Evolutionary conservation across 2,113 vertebrate genomes (phyloP).

Genomic region (Spizaetus ornatus): DNA sequence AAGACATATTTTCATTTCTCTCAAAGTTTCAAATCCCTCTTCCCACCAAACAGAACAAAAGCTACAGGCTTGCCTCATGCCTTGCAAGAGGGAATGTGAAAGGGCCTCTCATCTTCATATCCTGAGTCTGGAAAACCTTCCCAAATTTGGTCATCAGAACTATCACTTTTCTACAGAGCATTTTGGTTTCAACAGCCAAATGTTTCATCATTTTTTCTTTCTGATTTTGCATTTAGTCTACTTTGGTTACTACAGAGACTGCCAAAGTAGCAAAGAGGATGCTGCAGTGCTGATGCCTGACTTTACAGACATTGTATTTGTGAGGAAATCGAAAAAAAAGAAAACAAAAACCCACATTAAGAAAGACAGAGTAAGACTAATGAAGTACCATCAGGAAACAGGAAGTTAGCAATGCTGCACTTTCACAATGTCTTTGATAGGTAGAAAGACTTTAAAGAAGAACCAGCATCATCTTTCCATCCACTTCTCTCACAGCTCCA

Average conservation of each 20-base stretch:
- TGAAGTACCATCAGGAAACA: neutral
- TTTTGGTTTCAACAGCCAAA: neutral
- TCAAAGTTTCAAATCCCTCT: neutral
- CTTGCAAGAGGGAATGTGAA: neutral
- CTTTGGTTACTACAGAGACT: neutral
- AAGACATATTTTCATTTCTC: neutral
- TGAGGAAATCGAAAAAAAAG: neutral
- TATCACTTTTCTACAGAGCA: neutral
- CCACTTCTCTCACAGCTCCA: neutral
- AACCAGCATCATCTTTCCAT: neutral
- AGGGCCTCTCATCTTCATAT: neutral
- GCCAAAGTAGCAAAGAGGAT: neutral
- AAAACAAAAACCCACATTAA: neutral
- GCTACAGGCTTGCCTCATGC: neutral
- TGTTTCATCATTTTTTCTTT: neutral
- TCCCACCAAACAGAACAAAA: neutral
- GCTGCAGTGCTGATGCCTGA: neutral
- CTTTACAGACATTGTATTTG: neutral
- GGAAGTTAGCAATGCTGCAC: neutral
- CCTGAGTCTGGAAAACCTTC: neutral
- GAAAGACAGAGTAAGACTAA: neutral
- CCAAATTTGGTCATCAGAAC: neutral
- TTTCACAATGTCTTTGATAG: neutral
- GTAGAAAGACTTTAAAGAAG: neutral
- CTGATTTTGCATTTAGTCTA: neutral